Conservation (phyloP, 2,888 invertebrate species). For the Macroteleia sp. region DNA sequence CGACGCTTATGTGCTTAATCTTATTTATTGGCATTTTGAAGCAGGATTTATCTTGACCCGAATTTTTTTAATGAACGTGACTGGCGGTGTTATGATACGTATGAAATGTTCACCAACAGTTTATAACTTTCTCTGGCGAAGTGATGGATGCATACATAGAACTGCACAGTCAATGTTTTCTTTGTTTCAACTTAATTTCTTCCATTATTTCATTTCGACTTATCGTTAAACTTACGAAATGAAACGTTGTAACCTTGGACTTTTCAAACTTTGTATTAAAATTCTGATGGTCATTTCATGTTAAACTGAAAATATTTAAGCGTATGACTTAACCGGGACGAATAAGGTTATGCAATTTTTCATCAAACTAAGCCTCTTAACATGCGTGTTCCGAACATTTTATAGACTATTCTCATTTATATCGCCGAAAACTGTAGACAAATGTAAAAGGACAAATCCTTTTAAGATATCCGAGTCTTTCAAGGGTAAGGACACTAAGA, state of each 20-base stretch:
- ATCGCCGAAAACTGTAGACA: conserved; percentile 20
- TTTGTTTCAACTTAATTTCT: neutral
- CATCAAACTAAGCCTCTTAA: too few species aligned
- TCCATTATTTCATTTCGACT: too few species aligned
- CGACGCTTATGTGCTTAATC: conserved; percentile 15
- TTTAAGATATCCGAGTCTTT: conserved; percentile 27
- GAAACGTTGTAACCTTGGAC: too few species aligned
- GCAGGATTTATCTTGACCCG: conserved; percentile 29
- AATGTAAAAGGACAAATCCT: conserved; percentile 26
- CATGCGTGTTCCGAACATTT: neutral
- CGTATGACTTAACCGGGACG: too few species aligned
- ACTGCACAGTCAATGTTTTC: neutral
- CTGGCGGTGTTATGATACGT: conserved; percentile 14
- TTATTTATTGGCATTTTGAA: conserved; percentile 24
- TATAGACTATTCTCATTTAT: neutral
- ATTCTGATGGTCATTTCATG: too few species aligned
- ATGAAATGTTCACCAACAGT: conserved; percentile 2
- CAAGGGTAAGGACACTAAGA: conserved; percentile 73
- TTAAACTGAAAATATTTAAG: too few species aligned
- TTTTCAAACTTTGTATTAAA: too few species aligned
- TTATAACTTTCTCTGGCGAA: conserved; percentile 9
- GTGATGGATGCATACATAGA: neutral
- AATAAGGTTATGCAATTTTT: too few species aligned
- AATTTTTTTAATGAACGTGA: conserved; percentile 25
- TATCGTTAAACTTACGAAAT: too few species aligned